Conservation (phyloP, 2,797 vertebrate genomes). For the Gymnopithys bicolor region DNA sequence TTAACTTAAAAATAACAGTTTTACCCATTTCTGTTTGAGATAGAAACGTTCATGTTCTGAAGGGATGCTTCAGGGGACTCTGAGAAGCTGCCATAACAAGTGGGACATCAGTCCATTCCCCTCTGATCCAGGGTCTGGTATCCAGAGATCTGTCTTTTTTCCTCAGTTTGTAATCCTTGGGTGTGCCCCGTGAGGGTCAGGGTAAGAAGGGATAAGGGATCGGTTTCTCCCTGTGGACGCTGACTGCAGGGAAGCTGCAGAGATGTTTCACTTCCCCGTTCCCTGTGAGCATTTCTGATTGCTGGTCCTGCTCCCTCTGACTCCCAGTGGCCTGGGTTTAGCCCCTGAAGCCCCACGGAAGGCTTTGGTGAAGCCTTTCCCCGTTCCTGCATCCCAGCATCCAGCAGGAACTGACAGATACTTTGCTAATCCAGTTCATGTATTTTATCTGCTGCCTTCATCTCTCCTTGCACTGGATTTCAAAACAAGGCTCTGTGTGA, state of each 20-base stretch:
- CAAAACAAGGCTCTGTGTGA: conserved; percentile 10
- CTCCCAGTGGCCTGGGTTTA: neutral
- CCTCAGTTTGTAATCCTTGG: neutral
- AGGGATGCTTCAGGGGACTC: neutral
- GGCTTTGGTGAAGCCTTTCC: neutral
- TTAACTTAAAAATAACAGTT: neutral
- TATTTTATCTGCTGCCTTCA: neutral
- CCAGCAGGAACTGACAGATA: conserved; percentile 1
- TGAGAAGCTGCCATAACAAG: neutral
- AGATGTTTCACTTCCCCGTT: neutral
- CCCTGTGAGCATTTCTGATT: neutral
- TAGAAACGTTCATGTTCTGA: neutral
- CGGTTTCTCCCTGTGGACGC: accelerated
- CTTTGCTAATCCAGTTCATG: neutral
- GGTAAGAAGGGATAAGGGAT: no score
- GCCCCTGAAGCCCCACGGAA: neutral
- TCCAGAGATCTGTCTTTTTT: neutral
- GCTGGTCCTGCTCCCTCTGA: neutral
- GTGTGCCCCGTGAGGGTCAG: neutral
- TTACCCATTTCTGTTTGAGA: neutral
- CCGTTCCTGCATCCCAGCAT: neutral
- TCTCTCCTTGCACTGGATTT: conserved; percentile 1
- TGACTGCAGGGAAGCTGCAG: neutral
- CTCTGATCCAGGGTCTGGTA: neutral
- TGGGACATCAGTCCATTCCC: neutral